Conservation (phyloP, 1,140 invertebrate species). For the Teleopsis dalmanni region DNA sequence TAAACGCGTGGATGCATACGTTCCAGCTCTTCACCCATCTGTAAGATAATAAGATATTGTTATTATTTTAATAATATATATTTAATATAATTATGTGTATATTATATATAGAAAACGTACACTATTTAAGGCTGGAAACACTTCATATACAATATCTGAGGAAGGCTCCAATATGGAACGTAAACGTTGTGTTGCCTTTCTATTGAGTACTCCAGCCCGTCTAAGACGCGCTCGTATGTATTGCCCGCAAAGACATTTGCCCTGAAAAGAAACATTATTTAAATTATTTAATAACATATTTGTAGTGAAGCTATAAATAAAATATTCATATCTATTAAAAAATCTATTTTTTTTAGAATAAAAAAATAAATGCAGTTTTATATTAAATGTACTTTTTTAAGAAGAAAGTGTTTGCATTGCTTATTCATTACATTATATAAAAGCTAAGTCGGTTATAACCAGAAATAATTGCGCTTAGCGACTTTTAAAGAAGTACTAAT, state of each 20-base stretch:
- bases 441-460: too few relatives aligned
- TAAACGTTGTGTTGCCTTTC: conserved; percentile 37
- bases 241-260: conserved; percentile 40
- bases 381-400: too few relatives aligned
- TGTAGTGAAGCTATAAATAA: too few relatives aligned
- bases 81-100: not conserved
- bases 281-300: too few relatives aligned
- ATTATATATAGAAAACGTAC: conserved; percentile 18
- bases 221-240: conserved; percentile 37
- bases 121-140: conserved; percentile 40
- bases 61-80: not conserved
- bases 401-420: too few relatives aligned
- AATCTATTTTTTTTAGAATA: too few relatives aligned
- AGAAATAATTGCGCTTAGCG: too few relatives aligned
- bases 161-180: conserved; percentile 38
- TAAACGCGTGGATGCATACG: conserved; percentile 59
- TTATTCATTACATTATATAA: too few relatives aligned
- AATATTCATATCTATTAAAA: too few relatives aligned
- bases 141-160: conserved; percentile 37
- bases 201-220: conserved; percentile 40
- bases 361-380: too few relatives aligned
- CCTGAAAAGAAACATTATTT: conserved; percentile 24
- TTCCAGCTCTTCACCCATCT: conserved; percentile 50
- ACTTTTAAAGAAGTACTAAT: too few relatives aligned
- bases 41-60: not conserved